phyloP scores from a whole-genome alignment of 1,140 invertebrate genomes.

The Drosophila pruinosa region DNA sequence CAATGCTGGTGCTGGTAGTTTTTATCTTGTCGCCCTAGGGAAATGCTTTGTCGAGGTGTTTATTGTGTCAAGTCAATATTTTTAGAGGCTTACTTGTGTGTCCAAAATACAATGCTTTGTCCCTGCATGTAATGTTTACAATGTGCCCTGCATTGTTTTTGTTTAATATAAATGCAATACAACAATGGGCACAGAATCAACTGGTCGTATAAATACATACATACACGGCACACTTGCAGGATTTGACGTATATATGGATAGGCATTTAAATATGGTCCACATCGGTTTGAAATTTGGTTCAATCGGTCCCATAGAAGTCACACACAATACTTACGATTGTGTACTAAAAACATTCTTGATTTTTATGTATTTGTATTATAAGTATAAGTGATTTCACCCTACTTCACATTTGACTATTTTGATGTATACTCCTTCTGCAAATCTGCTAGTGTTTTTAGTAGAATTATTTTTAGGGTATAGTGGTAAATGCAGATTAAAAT shows the following conservation, averaged over 20 bases:
- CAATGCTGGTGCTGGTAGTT: conserved; percentile 21
- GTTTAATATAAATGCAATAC: conserved; percentile 26
- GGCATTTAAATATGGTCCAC: too few relatives aligned
- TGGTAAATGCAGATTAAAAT: too few relatives aligned
- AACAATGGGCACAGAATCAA: conserved; percentile 13
- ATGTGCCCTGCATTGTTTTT: conserved; percentile 23
- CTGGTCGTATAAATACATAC: background rate
- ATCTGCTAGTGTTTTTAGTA: too few relatives aligned
- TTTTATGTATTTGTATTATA: background rate
- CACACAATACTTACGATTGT: too few relatives aligned
- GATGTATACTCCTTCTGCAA: too few relatives aligned
- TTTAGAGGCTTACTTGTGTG: conserved; percentile 13
- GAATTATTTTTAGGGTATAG: too few relatives aligned
- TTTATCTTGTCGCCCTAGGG: background rate
- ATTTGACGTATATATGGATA: too few relatives aligned
- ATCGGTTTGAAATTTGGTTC: too few relatives aligned
- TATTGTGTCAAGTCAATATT: conserved; percentile 46
- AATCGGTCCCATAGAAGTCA: too few relatives aligned
- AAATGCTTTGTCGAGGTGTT: conserved; percentile 9
- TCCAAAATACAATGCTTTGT: conserved; percentile 9
- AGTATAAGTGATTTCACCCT: too few relatives aligned
- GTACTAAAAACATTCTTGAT: background rate
- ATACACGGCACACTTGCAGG: too few relatives aligned
- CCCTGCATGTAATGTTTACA: conserved; percentile 24
- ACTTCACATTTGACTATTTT: too few relatives aligned